These are phyloP conservation scores for Dufourea novaeangliae DNA, from an alignment of 1,140 invertebrate species.

Conservation along the genomic window DNA sequence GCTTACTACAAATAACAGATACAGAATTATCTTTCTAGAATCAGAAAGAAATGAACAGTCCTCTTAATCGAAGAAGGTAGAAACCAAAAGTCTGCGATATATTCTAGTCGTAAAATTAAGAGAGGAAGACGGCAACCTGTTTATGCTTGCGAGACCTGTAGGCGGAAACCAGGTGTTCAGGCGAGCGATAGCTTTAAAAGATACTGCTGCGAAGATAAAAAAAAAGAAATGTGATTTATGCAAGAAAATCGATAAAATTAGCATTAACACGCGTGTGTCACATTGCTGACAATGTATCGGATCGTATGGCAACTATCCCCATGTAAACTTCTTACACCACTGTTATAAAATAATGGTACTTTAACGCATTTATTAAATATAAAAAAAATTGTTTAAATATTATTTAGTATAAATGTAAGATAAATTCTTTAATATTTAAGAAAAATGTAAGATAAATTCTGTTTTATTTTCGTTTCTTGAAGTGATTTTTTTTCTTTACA, in stretches of 20 bases:
- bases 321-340: neutral
- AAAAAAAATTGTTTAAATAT: too few species aligned
- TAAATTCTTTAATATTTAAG: too few species aligned
- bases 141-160: neutral
- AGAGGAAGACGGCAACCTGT: neutral
- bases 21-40: too few species aligned
- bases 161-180: neutral
- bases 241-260: neutral
- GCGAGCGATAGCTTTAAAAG: neutral
- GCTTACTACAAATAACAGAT: too few species aligned
- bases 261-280: neutral
- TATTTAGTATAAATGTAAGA: too few species aligned
- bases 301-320: neutral
- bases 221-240: neutral
- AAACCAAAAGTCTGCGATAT: neutral
- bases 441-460: too few species aligned
- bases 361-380: too few species aligned
- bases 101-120: neutral
- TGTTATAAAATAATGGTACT: too few species aligned
- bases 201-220: neutral
- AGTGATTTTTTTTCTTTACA: too few species aligned
- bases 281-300: neutral
- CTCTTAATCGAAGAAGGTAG: too few species aligned
- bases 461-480: too few species aligned
- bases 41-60: too few species aligned